Evolutionary conservation across 2,113 vertebrate genomes (phyloP), one percentile per base, ranked within the genome.

Genomic region (Psittacula cyanocephala): DNA sequence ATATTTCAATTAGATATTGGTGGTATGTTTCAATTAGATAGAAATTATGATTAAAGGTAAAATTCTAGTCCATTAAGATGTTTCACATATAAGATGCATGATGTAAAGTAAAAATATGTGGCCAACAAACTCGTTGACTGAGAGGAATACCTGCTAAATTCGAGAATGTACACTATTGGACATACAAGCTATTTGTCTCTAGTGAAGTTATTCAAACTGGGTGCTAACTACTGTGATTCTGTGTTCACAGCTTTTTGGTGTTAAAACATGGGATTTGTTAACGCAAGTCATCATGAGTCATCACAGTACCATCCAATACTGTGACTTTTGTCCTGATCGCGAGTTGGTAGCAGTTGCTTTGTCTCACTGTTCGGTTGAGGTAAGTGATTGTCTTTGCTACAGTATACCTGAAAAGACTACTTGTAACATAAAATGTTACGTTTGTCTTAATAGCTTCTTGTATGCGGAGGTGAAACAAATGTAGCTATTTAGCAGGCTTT

Each of bases 351-450:
- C 99, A 16, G 96, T 99, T 52, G 99, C 99, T 2, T 98, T 99
- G 92, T 99, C 99, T 44, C 99, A 99, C 87, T 99, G 98, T 68
- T 98, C 98, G 60, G 98, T 99, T 80, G 99, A 99, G 99, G 99
- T 99, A 96, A 97, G 98, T 88, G 43, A 41, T 81, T 72, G 6
- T 19, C 22, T 65, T 79, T 86, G 13, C 52, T 89, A 29, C 17
- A 37, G 14, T 76, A 47, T 87, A 64, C 15, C 35, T 28, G 0
- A 0, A 24, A 81, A 67, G 13, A 11, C 23, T 85, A 6, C 13
- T 83, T 87, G 35, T 44, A 81, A 50, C 63, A 33, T 10, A 69
- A 77, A 72, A 29, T 53, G 3, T 31, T 63, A 12, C 14, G 10
- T 62, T 64, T 68, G 14, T 60, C 22, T 39, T 53, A 23, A 20